Evolutionary conservation across 2,888 invertebrate genomes (phyloP), one percentile per base, ranked within the genome.

Genomic region (Drosophila rubida): DNA sequence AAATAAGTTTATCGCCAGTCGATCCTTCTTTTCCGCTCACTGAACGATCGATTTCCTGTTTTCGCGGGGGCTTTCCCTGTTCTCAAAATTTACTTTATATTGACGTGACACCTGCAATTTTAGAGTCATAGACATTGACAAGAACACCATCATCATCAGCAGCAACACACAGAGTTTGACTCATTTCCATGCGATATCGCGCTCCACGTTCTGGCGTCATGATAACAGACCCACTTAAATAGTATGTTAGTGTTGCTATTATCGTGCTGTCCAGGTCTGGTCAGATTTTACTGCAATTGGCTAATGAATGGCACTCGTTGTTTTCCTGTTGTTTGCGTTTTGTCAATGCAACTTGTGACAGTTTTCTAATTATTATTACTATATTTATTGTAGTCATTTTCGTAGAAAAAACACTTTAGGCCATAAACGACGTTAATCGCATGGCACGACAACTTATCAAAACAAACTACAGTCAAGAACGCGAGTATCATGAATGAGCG

Each of bases 231-330:
- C 60, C 64, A 55, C 75, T 67, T 55, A 51, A 42, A 53, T 61
- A 22, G 9, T 39, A 11, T 13, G 19, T 37, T 61, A 22, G 9
- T 39, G 14, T 13, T 37, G 14, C 35, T 37, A 35, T 27, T 44
- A 68, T 13, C n/a, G 13, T 22, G 25, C 11, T 22, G 32, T 64
- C 50, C 50, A 69, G 39, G 68, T 70, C 53, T 64, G 48, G 35
- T 45, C 63, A 61, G 57, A 64, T 69, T 69, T 32, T 72, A 71
- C 32, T 76, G 71, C 67, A 81, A 81, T 79, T 66, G 79, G 60
- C 75, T 69, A 58, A 85, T 82, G 82, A 82, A 82, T 82, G 82
- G 53, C 68, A 65, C 55, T 69, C 80, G 62, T 83, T 80, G 78
- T 80, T 57, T 64, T 53, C 57, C 61, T 73, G 42, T 49, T 73